These are phyloP conservation scores for Caenorhabditis drosophilae DNA, from an alignment of 2,888 invertebrate genomes.

Conservation along the genomic window DNA sequence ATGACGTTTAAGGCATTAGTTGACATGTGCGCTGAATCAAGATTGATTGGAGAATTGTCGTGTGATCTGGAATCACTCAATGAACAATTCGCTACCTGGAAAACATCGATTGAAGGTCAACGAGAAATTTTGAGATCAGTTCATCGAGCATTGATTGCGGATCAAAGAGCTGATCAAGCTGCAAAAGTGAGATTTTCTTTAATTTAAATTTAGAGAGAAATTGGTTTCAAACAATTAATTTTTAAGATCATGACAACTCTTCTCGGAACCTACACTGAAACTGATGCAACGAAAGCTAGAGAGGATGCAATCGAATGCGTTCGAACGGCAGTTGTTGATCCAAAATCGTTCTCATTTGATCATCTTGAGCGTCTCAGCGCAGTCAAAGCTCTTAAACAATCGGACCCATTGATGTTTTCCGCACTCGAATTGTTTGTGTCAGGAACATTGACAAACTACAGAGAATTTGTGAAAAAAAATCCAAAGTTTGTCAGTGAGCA, in stretches of 20 bases:
- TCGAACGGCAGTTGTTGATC: slow-evolving; percentile 83
- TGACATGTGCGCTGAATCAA: slow-evolving; percentile 35
- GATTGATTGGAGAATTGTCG: slow-evolving; percentile 44
- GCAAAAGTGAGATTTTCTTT: slow-evolving; percentile 50
- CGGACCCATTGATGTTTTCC: slow-evolving; percentile 59
- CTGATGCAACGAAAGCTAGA: slow-evolving; percentile 89
- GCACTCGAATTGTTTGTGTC: slow-evolving; percentile 58
- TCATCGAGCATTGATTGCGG: slow-evolving; percentile 69
- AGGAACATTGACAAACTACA: slow-evolving; percentile 56
- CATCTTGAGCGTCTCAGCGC: slow-evolving; percentile 91
- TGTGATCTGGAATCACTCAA: slow-evolving; percentile 38
- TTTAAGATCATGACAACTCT: slow-evolving; percentile 83
- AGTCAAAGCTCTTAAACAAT: slow-evolving; percentile 80
- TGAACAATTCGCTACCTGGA: slow-evolving; percentile 47
- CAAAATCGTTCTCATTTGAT: slow-evolving; percentile 91
- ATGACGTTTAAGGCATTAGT: slow-evolving; percentile 74
- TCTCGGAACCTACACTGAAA: slow-evolving; percentile 89
- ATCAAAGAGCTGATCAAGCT: slow-evolving; percentile 74
- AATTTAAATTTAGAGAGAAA: too few species aligned
- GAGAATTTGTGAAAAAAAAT: slow-evolving; percentile 80
- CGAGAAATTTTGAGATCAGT: slow-evolving; percentile 56
- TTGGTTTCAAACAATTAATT: neutral
- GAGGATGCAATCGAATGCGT: slow-evolving; percentile 93
- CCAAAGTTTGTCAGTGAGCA: slow-evolving; percentile 44
- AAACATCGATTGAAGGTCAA: slow-evolving; percentile 46